Evolutionary conservation across 2,888 invertebrate species (phyloP).

Genomic region (Orthonychiurus folsomi): DNA sequence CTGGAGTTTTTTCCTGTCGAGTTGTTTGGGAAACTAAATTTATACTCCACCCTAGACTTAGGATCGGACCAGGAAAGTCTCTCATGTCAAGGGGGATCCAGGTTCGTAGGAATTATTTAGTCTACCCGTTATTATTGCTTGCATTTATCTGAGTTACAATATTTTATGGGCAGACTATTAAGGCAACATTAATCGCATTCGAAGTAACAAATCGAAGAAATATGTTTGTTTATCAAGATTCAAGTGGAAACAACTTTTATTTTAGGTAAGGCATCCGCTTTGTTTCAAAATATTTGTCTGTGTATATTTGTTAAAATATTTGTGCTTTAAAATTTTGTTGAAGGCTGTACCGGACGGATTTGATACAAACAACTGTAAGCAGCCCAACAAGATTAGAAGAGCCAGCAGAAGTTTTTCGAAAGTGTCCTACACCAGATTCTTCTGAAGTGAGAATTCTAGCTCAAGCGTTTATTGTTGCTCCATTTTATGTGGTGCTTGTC

Average conservation of each 20-base stretch:
- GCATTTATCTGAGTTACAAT: not conserved
- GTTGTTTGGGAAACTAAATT: constrained; percentile 65
- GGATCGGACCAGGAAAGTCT: constrained; percentile 54
- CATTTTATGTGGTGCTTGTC: no score
- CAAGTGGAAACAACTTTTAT: constrained; percentile 55
- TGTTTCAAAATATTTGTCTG: not conserved
- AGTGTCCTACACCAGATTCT: no score
- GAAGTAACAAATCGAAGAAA: constrained; percentile 62
- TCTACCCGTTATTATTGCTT: no score
- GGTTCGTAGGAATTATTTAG: no score
- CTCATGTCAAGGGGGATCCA: constrained; percentile 54
- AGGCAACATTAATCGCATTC: constrained; percentile 58
- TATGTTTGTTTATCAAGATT: constrained; percentile 67
- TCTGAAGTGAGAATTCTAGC: no score
- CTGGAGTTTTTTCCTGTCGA: constrained; percentile 64
- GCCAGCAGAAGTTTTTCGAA: not conserved
- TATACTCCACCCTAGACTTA: constrained; percentile 59
- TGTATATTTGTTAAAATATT: not conserved
- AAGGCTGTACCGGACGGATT: constrained; percentile 18
- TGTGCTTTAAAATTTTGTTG: not conserved
- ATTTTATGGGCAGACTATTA: constrained; percentile 52
- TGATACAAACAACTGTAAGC: not conserved
- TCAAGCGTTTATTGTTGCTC: no score
- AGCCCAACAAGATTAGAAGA: not conserved
- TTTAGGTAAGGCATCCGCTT: no score